Conservation (phyloP, 2,888 invertebrate species). For the Agriopis marginaria region DNA sequence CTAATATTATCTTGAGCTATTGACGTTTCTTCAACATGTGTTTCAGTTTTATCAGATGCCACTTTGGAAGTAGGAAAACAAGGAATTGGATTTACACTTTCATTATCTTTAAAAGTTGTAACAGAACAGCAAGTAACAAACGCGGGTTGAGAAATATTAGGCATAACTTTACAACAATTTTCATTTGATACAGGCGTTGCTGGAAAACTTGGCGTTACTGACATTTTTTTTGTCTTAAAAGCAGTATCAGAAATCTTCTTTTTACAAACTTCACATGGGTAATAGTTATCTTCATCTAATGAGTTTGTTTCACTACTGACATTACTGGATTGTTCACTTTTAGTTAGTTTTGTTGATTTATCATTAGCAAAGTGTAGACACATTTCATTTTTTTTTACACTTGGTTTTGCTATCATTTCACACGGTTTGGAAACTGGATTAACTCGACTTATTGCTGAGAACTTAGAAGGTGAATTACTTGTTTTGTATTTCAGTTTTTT, state of each 20-base stretch:
- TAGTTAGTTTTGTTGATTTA: neutral
- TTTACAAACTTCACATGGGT: neutral
- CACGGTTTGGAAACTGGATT: neutral
- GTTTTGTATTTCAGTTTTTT: neutral
- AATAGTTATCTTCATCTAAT: neutral
- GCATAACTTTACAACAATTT: neutral
- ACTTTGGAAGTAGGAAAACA: neutral
- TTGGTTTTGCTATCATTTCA: neutral
- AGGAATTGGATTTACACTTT: neutral
- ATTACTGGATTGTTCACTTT: neutral
- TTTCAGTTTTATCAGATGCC: neutral
- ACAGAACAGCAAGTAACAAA: neutral
- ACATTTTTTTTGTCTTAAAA: neutral
- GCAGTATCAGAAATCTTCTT: neutral
- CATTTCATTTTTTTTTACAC: neutral
- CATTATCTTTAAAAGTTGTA: neutral
- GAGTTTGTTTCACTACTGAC: neutral
- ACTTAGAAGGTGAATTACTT: neutral
- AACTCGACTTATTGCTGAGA: neutral
- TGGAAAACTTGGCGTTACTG: neutral
- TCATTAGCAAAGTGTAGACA: neutral
- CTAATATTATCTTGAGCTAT: slow-evolving; percentile 33
- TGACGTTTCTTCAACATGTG: neutral
- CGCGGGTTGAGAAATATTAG: neutral
- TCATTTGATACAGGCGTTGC: neutral